These are phyloP conservation scores for Thunnus albacares DNA, from an alignment of 2,797 vertebrate genomes.

Conservation along the genomic window DNA sequence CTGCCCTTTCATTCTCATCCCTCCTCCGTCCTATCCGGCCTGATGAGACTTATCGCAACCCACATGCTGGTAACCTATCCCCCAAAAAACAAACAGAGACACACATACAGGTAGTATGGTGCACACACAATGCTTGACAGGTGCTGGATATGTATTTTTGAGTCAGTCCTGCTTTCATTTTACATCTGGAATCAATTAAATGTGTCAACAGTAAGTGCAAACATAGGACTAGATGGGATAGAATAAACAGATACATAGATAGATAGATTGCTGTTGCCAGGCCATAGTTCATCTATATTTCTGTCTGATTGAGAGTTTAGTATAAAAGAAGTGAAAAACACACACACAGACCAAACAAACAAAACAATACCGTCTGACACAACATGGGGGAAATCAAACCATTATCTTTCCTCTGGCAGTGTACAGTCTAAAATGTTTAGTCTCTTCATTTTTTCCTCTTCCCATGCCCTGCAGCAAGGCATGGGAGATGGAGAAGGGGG, in stretches of 20 bases:
- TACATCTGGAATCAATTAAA: conserved; percentile 10
- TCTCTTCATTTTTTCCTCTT: conserved; percentile 67
- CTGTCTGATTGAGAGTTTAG: conserved; percentile 7
- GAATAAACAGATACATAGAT: neutral
- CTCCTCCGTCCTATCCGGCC: conserved; percentile 46
- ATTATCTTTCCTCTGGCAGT: conserved; percentile 67
- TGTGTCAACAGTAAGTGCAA: neutral
- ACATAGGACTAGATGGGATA: neutral
- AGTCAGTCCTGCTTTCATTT: conserved; percentile 18
- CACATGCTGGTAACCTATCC: conserved; percentile 42
- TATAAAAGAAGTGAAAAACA: conserved; percentile 31
- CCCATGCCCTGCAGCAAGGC: conserved; percentile 67
- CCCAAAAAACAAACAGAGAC: conserved; percentile 35
- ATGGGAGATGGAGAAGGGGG: conserved; percentile 35
- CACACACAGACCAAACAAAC: conserved; percentile 56
- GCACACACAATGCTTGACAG: conserved; percentile 8
- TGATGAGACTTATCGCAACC: conserved; percentile 41
- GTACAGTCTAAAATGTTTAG: conserved; percentile 72
- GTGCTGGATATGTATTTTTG: conserved; percentile 31
- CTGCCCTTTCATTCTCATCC: conserved; percentile 50
- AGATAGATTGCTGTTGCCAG: neutral
- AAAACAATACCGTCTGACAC: conserved; percentile 63
- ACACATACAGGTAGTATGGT: neutral
- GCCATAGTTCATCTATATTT: neutral
- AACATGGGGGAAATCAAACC: conserved; percentile 74